Conservation (phyloP, 2,888 invertebrate genomes). For the Cheilosia urbana region DNA sequence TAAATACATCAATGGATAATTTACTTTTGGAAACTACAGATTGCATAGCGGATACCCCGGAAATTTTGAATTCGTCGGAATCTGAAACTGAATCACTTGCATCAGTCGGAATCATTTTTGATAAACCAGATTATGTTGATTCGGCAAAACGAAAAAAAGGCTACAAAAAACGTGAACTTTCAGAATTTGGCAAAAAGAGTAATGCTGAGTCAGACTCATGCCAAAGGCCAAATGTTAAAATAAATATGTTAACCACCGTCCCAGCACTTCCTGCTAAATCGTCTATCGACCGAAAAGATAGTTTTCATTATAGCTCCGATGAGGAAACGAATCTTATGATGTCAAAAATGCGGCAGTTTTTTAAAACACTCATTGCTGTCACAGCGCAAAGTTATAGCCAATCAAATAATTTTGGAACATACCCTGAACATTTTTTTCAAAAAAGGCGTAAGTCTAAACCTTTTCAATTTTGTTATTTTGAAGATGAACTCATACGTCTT, state of each 20-base stretch:
- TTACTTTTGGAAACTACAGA: conserved; percentile 84
- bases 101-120: conserved; percentile 7
- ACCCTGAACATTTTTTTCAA: conserved; percentile 77
- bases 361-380: conserved; percentile 94
- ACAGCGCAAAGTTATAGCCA: conserved; percentile 81
- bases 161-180: conserved; percentile 50
- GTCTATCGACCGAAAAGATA: conserved; percentile 91
- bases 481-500: conserved; percentile 93
- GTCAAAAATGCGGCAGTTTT: conserved; percentile 96
- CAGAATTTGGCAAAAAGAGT: conserved; percentile 68
- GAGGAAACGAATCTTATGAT: conserved; percentile 97
- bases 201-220: neutral
- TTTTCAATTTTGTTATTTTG: conserved; percentile 94
- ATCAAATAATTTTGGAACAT: conserved; percentile 84
- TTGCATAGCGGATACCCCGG: conserved; percentile 80
- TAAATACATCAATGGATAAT: conserved; percentile 92
- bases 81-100: conserved; percentile 86
- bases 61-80: conserved; percentile 87
- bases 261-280: conserved; percentile 79
- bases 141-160: conserved; percentile 41
- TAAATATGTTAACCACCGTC: conserved; percentile 47
- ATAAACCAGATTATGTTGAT: conserved; percentile 37
- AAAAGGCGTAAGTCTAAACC: conserved; percentile 87
- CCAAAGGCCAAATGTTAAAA: neutral
- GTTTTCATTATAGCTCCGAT: conserved; percentile 96